phyloP scores from a whole-genome alignment of 2,888 invertebrate genomes.

The Graphium colonna region DNA sequence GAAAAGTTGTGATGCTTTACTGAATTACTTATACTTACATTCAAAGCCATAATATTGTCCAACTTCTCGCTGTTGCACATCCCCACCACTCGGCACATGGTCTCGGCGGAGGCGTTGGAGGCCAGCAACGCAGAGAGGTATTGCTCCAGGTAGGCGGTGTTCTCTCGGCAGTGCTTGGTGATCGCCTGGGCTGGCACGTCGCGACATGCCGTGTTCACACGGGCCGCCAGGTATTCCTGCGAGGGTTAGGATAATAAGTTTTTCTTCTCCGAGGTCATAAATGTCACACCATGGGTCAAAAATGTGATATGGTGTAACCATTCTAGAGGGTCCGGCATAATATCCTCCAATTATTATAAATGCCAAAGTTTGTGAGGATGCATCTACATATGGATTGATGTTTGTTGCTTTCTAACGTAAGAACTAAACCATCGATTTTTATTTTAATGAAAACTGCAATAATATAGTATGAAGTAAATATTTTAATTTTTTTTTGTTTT shows the following conservation, averaged over 20 bases:
- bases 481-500: too few species aligned
- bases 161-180: conserved; percentile 84
- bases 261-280: too few species aligned
- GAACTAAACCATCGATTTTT: too few species aligned
- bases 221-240: conserved; percentile 89
- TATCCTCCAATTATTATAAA: background rate
- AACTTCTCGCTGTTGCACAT: conserved; percentile 89
- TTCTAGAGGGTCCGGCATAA: background rate
- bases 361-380: too few species aligned
- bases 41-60: conserved; percentile 74
- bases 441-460: too few species aligned
- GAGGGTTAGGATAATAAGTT: too few species aligned
- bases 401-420: too few species aligned
- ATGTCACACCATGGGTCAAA: too few species aligned
- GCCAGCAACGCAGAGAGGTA: conserved; percentile 90
- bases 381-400: too few species aligned
- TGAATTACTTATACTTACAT: conserved; percentile 17
- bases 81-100: conserved; percentile 90
- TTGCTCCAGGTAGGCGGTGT: conserved; percentile 80
- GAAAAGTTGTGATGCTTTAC: too few species aligned
- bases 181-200: conserved; percentile 84
- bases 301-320: too few species aligned
- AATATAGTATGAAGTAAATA: too few species aligned
- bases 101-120: conserved; percentile 91
- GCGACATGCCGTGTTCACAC: conserved; percentile 90